Evolutionary conservation across 2,888 invertebrate species (phyloP), one percentile per base, ranked within the genome.

Genomic region (Hyalella azteca): DNA sequence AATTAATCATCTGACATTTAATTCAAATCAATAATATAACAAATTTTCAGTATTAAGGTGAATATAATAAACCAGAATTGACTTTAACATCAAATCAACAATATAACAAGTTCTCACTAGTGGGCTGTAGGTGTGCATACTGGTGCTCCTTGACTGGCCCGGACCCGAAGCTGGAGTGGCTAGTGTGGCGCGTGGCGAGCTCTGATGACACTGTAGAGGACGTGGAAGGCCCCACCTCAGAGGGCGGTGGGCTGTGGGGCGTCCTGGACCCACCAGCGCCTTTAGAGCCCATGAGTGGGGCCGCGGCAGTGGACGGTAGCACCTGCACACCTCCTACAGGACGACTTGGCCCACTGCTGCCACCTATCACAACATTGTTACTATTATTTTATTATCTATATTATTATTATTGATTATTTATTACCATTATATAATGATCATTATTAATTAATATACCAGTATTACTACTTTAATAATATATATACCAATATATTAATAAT

Each of bases 251-350:
- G 45, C 75, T 75, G 75, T 75, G 75, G 7, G 41, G 41, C 2
- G 41, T 75, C 41, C 45, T 40, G 45, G 41, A 19, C 13, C 41
- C 40, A 11, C 75, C 75, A 19, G n/a, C 19, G 26, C 45, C 22
- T 26, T 41, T 45, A 2, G 40, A 36, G 26, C 66, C 66, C 66
- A 66, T 36, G 13, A 75, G 45, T 0, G 76, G 84, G n/a, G 81
- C 82, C 48, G 80, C 79, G 29, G 84, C 82, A 41, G 80, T 80
- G 26, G 84, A 73, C 29, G 84, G 84, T 29, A 84, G 73, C 39
- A 84, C 84, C 79, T 84, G 84, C 19, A 84, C 84, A 19, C 84
- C 84, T 13, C 84, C 84, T 22, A 82, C 82, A 4, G 75, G 75
- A 41, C 75, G 75, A 41, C 41, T 26, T 75, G 75, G 75, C 19